phyloP scores from a whole-genome alignment of 2,888 invertebrate genomes.

The Griposia aprilina region DNA sequence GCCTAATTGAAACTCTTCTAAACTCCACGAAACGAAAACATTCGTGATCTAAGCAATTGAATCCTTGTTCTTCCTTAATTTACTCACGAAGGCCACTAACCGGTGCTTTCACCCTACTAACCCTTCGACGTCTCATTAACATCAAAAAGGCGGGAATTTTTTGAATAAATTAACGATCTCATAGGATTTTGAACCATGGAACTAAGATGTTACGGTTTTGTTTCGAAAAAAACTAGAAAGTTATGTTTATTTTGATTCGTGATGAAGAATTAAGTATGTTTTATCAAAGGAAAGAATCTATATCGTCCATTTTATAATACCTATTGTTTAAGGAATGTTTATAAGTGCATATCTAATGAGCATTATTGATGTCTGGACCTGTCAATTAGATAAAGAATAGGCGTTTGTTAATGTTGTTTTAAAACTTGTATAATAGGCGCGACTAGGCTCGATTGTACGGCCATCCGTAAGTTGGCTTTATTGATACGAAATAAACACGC shows the following conservation, averaged over 20 bases:
- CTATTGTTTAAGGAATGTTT: constrained; percentile 18
- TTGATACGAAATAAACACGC: not conserved
- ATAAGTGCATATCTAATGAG: constrained; percentile 26
- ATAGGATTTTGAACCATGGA: constrained; percentile 32
- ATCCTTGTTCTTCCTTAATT: constrained; percentile 36
- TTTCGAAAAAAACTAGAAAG: not conserved
- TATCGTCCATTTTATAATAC: constrained; percentile 26
- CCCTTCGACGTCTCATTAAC: constrained; percentile 68
- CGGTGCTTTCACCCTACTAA: constrained; percentile 59
- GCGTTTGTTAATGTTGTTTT: constrained; percentile 11
- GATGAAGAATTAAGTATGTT: constrained; percentile 55
- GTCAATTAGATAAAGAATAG: constrained; percentile 30
- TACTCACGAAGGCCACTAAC: constrained; percentile 34
- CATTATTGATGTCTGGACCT: constrained; percentile 9
- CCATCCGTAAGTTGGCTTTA: not conserved
- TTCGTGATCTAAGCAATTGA: constrained; percentile 33
- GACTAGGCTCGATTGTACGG: no score
- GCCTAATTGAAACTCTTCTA: constrained; percentile 16
- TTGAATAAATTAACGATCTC: not conserved
- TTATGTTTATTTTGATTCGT: constrained; percentile 50
- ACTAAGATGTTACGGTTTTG: not conserved
- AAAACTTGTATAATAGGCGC: not conserved
- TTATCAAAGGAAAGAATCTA: constrained; percentile 40
- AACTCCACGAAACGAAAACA: constrained; percentile 33
- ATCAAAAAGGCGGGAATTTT: constrained; percentile 60